Evolutionary conservation across 2,797 vertebrate species (phyloP).

Genomic region (Hemitrygon akajei): DNA sequence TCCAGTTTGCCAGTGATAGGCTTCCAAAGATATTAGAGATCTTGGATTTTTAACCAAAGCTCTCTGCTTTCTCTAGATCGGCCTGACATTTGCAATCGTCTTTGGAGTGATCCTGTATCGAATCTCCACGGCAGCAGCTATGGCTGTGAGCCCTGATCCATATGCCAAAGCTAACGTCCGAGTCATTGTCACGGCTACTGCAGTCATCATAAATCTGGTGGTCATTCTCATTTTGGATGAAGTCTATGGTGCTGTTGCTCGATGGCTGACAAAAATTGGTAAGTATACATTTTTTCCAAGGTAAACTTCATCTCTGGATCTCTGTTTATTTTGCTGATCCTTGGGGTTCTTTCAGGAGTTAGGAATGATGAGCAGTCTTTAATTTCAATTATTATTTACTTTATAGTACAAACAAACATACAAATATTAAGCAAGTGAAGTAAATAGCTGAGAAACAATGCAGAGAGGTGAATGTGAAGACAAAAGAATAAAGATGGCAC

Average conservation of each 20-base stretch:
- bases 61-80: conserved; percentile 57
- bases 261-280: conserved; percentile 86
- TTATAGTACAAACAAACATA: too few species aligned
- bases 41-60: background rate
- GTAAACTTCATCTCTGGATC: too few species aligned
- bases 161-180: conserved; percentile 73
- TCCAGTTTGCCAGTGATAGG: too few species aligned
- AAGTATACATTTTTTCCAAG: conserved; percentile 38
- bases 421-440: too few species aligned
- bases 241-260: conserved; percentile 76
- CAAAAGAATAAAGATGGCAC: too few species aligned
- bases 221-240: conserved; percentile 94
- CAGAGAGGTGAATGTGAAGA: too few species aligned
- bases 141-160: conserved; percentile 76
- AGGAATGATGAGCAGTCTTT: too few species aligned
- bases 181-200: conserved; percentile 88
- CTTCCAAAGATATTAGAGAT: background rate
- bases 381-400: too few species aligned
- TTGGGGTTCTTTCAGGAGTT: too few species aligned
- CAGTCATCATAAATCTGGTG: conserved; percentile 88
- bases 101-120: conserved; percentile 92
- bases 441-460: too few species aligned
- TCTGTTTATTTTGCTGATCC: too few species aligned
- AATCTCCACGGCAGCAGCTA: conserved; percentile 78
- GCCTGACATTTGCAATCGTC: conserved; percentile 79